These are phyloP conservation scores for Heterodera filipjevi DNA, from an alignment of 2,888 invertebrate genomes.

Conservation along the genomic window DNA sequence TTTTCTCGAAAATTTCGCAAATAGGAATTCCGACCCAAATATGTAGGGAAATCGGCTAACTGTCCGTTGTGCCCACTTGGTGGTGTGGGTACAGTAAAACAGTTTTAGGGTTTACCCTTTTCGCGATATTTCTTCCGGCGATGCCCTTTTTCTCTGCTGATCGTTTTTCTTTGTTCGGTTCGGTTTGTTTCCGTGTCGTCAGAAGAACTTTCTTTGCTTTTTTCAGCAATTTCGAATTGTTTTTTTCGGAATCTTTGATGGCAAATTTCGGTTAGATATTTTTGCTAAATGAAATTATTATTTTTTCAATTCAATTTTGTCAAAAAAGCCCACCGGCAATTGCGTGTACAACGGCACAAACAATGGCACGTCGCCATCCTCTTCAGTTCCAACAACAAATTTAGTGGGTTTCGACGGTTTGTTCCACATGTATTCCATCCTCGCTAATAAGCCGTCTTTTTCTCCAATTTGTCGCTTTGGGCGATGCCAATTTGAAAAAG, in stretches of 20 bases:
- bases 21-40: too few relatives aligned
- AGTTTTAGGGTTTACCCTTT: neutral
- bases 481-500: neutral
- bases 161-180: constrained; percentile 6
- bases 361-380: constrained; percentile 14
- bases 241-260: constrained; percentile 5
- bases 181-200: constrained; percentile 20
- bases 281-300: neutral
- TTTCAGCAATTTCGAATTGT: neutral
- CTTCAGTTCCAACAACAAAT: neutral
- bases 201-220: neutral
- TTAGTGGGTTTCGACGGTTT: neutral
- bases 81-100: too few relatives aligned
- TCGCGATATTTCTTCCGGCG: constrained; percentile 1
- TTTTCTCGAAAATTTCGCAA: too few relatives aligned
- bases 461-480: neutral
- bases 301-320: neutral
- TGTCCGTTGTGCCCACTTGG: too few relatives aligned
- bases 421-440: constrained; percentile 22
- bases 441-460: neutral
- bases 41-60: too few relatives aligned
- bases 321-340: constrained; percentile 25
- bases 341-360: constrained; percentile 37
- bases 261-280: constrained; percentile 22
- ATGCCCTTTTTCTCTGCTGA: neutral